A percentile compares a stretch with the other conserved stretches of the same genome.
Evolutionary conservation across 2,113 vertebrate genomes (phyloP).

Genomic region (Ophiodon elongatus): DNA sequence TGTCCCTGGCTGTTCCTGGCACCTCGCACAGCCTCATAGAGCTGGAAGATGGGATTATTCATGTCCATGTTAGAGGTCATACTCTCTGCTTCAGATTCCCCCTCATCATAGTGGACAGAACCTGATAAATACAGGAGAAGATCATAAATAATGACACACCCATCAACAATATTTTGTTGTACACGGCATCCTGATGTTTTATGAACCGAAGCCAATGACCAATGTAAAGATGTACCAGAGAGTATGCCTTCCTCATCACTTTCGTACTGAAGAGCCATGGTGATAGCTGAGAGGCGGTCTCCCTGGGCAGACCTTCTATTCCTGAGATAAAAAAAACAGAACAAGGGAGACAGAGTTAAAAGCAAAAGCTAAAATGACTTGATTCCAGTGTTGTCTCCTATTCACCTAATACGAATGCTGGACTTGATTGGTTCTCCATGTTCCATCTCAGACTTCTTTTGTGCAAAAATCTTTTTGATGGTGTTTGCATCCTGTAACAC

Average conservation of each 20-base stretch:
- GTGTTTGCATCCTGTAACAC: conserved; percentile 94
- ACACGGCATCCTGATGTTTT: background rate
- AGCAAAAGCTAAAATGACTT: background rate
- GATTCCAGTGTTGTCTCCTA: background rate
- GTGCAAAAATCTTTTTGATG: conserved; percentile 97
- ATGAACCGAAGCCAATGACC: background rate
- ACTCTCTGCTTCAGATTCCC: conserved; percentile 96
- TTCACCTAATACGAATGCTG: conserved; percentile 94
- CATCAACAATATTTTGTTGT: background rate
- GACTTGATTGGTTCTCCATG: conserved; percentile 95
- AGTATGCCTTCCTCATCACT: conserved; percentile 97
- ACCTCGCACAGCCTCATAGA: conserved; percentile 95
- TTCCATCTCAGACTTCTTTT: conserved; percentile 96
- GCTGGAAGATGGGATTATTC: conserved; percentile 95
- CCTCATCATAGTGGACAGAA: conserved; percentile 92
- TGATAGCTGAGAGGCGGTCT: conserved; percentile 96
- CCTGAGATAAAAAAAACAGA: conserved; percentile 75
- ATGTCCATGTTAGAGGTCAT: conserved; percentile 95
- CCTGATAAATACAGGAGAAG: conserved; percentile 56
- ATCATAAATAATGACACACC: background rate
- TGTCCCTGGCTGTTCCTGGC: conserved; percentile 96
- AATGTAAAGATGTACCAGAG: conserved; percentile 87
- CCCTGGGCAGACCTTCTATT: conserved; percentile 95
- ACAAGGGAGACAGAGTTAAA: background rate
- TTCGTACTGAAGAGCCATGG: conserved; percentile 98